Evolutionary conservation across 1,140 invertebrate species (phyloP).

Genomic region (Paralvinella palmiformis): DNA sequence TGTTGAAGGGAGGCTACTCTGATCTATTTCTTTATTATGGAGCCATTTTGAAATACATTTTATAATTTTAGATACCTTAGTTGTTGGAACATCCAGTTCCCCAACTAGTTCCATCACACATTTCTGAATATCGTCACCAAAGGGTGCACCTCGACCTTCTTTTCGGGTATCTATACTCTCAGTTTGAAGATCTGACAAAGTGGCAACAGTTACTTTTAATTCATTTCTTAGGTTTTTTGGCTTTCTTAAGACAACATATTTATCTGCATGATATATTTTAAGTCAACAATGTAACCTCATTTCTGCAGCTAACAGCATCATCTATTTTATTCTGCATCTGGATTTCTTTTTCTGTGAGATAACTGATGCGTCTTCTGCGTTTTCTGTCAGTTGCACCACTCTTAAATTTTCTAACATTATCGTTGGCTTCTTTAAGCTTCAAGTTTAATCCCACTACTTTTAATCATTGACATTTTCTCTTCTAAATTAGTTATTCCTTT

Average conservation of each 20-base stretch:
- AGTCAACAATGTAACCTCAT: neutral
- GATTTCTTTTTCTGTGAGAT: neutral
- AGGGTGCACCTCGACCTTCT: neutral
- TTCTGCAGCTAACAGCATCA: constrained; percentile 3
- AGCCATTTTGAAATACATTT: no score
- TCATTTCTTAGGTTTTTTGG: neutral
- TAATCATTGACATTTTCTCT: constrained; percentile 1
- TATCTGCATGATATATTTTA: neutral
- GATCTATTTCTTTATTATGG: no score
- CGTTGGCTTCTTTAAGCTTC: constrained; percentile 1
- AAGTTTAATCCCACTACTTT: neutral
- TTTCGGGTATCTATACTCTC: neutral
- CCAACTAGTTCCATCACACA: no score
- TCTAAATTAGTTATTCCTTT: neutral
- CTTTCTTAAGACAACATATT: neutral
- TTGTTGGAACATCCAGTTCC: no score
- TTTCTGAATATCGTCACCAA: no score
- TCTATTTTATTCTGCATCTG: neutral
- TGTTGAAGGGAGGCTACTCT: no score
- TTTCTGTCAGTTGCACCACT: neutral
- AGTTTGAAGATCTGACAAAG: neutral
- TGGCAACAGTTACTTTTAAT: neutral
- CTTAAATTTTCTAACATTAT: neutral
- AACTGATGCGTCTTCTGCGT: neutral
- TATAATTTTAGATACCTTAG: no score